Evolutionary conservation across 2,113 vertebrate genomes (phyloP), one percentile per base, ranked within the genome.

Genomic region (Megaceryle maxima): DNA sequence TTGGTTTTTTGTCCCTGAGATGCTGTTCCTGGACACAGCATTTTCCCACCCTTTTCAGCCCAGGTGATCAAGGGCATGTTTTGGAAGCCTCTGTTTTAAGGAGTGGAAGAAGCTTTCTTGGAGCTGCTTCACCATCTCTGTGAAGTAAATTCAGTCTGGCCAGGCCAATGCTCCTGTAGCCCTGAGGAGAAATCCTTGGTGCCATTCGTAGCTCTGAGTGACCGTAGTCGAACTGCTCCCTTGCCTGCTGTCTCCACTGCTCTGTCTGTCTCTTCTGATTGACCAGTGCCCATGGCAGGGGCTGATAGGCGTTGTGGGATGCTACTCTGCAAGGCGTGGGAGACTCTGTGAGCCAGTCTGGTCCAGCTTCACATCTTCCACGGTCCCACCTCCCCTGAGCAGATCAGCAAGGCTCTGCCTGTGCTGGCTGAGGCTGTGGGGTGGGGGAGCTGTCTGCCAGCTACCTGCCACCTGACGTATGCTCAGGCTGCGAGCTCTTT

Each of bases 151-250:
- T 35, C 2, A 2, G 1, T 25, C 35, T 26, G 46, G 12, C 62
- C 63, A 37, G 44, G 51, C 46, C 35, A 33, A 2, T 20, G 5
- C 10, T 66, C 5, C 3, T 6, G 21, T 2, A 73, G 72, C 13
- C 26, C 20, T 51, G 59, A 73, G 29, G 3, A 31, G 57, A 59
- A 41, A 6, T 13, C 11, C 7, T 29, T 4, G 43, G 25, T 16
- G 4, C 22, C 70, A 7, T 50, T 9, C 9, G 55, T 5, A 74
- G 51, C 26, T 35, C 44, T 16, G 48, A 37, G 51, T 24, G 64
- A 8, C 43, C 0, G 0, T 0, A 14, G 48, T 18, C 26, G 33
- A 12, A 11, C 37, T 31, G 51, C 51, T 48, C 25, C 59, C n/a
- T 57, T 11, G 20, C 9, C 55, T 53, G 8, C 22, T 2, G 5